Percentiles rank a stretch among this genome's conserved stretches.
Evolutionary conservation across 2,113 vertebrate genomes (phyloP).

Genomic region (Hippocampus abdominalis): DNA sequence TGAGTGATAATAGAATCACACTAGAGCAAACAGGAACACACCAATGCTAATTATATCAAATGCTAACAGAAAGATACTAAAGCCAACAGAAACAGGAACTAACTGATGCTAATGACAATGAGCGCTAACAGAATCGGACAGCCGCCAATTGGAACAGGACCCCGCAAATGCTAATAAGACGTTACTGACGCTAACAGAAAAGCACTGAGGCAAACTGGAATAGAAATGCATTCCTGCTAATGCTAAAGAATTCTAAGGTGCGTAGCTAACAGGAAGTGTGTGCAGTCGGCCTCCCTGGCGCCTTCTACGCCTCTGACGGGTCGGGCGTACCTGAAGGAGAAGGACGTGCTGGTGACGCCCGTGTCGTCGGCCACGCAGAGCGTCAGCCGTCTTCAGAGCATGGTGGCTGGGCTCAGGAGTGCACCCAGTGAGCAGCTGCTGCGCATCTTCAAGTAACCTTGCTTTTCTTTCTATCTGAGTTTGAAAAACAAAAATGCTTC

Average conservation of each 20-base stretch:
- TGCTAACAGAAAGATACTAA: no score
- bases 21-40: no score
- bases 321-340: slow-evolving; percentile 87
- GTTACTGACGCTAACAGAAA: neutral
- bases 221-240: no score
- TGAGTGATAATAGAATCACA: no score
- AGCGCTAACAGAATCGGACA: no score
- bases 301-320: slow-evolving; percentile 96
- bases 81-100: no score
- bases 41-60: no score
- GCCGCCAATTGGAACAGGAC: no score
- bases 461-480: neutral
- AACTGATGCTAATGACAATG: no score
- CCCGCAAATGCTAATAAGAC: no score
- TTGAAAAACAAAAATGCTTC: no score
- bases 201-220: neutral
- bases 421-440: slow-evolving; percentile 83
- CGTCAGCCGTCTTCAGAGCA: slow-evolving; percentile 86
- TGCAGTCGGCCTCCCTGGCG: slow-evolving; percentile 74
- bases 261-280: neutral
- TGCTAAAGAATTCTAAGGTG: no score
- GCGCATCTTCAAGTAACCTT: slow-evolving; percentile 82
- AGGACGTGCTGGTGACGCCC: slow-evolving; percentile 85
- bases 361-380: slow-evolving; percentile 95
- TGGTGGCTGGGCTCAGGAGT: slow-evolving; percentile 84